These are phyloP conservation scores for Apis laboriosa DNA, from an alignment of 1,140 invertebrate species.

Conservation along the genomic window DNA sequence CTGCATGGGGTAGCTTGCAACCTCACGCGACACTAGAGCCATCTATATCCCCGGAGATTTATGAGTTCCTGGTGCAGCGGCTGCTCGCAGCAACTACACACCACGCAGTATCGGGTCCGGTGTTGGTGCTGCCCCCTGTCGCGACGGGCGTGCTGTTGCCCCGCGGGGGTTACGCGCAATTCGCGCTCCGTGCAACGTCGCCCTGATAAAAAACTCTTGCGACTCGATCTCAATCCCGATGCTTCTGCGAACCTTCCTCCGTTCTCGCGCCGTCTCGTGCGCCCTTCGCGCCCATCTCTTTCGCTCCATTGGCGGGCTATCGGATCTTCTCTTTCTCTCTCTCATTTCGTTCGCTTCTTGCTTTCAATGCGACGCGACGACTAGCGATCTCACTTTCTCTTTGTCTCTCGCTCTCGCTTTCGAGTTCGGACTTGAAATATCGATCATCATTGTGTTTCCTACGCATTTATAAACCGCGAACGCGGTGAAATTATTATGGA, in stretches of 20 bases:
- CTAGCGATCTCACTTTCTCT: neutral
- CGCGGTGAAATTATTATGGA: conserved; percentile 38
- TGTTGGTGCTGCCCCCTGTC: conserved; percentile 77
- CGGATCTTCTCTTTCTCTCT: neutral
- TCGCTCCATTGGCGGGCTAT: neutral
- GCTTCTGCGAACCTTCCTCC: conserved; percentile 50
- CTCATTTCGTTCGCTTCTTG: neutral
- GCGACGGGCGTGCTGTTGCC: conserved; percentile 78
- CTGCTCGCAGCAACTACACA: conserved; percentile 76
- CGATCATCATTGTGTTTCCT: conserved; percentile 49
- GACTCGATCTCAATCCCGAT: conserved; percentile 77
- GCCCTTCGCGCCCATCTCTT: neutral
- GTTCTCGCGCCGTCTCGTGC: conserved; percentile 38
- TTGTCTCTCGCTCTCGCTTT: neutral
- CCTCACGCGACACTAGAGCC: conserved; percentile 80
- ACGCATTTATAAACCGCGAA: conserved; percentile 41
- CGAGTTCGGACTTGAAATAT: conserved; percentile 38
- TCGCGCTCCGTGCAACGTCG: conserved; percentile 76
- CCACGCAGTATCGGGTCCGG: conserved; percentile 75
- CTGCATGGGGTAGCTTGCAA: conserved; percentile 80
- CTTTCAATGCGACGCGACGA: too few species aligned
- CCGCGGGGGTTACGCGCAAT: conserved; percentile 80
- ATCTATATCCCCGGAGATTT: conserved; percentile 81
- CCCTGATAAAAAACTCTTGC: conserved; percentile 73
- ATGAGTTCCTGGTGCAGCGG: conserved; percentile 79